A percentile compares a stretch with the other conserved stretches of the same genome.
Evolutionary conservation across 1,140 invertebrate genomes (phyloP).

Genomic region (Oreohelix idahoensis): DNA sequence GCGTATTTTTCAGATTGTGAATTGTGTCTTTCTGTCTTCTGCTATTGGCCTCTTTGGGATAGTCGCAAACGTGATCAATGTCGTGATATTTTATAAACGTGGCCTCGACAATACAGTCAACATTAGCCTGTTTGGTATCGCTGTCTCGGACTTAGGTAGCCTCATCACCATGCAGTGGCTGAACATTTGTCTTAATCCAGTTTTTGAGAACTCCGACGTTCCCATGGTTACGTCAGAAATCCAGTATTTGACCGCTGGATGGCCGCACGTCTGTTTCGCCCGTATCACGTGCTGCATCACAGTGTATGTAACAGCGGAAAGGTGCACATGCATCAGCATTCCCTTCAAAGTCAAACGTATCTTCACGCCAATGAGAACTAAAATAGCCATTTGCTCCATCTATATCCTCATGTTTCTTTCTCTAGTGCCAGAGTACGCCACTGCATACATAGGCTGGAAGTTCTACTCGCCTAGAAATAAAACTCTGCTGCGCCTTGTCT

Average conservation of each 20-base stretch:
- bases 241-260: conserved; percentile 20
- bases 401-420: not conserved
- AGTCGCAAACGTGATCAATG: not conserved
- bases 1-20: not conserved
- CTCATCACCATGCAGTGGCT: not conserved
- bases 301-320: conserved; percentile 8
- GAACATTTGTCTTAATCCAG: not conserved
- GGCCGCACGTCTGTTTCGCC: not conserved
- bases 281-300: conserved; percentile 21
- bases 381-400: conserved; percentile 1
- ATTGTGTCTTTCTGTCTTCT: not conserved
- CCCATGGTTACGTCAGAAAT: not conserved
- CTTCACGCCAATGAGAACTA: conserved; percentile 12
- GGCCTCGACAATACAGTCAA: conserved; percentile 4
- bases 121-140: conserved; percentile 12
- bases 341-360: conserved; percentile 11
- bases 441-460: conserved; percentile 16
- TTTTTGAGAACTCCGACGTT: not conserved
- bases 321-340: not conserved
- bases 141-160: not conserved
- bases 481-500: conserved; percentile 1
- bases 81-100: not conserved
- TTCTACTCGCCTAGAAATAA: conserved; percentile 5
- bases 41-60: not conserved
- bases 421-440: not conserved